These are phyloP conservation scores for Enteromius treurensis DNA, from an alignment of 2,797 vertebrate species.

Conservation along the genomic window DNA sequence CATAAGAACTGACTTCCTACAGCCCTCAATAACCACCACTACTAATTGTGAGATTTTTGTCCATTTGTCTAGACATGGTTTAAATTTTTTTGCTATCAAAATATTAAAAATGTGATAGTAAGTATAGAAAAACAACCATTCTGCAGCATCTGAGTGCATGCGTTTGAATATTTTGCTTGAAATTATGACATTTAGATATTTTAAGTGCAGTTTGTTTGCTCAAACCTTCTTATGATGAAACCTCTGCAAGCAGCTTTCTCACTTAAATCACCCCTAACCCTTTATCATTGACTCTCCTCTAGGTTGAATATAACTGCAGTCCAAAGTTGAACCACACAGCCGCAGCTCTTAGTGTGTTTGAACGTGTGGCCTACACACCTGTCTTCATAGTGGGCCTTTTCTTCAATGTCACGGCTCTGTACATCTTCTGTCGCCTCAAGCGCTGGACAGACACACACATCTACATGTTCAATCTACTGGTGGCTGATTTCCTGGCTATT, in stretches of 20 bases:
- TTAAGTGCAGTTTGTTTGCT: neutral
- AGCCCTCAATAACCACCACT: neutral
- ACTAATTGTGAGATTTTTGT: too few relatives aligned
- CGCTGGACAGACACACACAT: conserved; percentile 74
- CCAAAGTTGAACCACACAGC: rapidly evolving
- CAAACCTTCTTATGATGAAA: neutral
- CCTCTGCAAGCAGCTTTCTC: neutral
- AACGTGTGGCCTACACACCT: conserved; percentile 60
- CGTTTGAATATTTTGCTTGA: neutral
- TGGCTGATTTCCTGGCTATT: conserved; percentile 75
- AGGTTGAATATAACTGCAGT: conserved; percentile 27
- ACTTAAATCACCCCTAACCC: neutral
- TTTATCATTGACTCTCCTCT: neutral
- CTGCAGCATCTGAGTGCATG: neutral
- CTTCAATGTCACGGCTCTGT: conserved; percentile 68
- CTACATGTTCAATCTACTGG: conserved; percentile 74
- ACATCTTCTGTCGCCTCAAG: conserved; percentile 59
- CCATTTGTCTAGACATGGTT: neutral
- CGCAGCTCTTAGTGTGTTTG: rapidly evolving
- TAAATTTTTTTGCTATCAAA: neutral
- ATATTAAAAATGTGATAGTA: neutral
- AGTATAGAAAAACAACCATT: neutral
- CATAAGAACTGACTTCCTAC: neutral
- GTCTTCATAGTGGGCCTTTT: conserved; percentile 70
- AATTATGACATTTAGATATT: neutral